Evolutionary conservation across 1,140 invertebrate genomes (phyloP), one percentile per base, ranked within the genome.

Genomic region (Leptonema lineaticorne): DNA sequence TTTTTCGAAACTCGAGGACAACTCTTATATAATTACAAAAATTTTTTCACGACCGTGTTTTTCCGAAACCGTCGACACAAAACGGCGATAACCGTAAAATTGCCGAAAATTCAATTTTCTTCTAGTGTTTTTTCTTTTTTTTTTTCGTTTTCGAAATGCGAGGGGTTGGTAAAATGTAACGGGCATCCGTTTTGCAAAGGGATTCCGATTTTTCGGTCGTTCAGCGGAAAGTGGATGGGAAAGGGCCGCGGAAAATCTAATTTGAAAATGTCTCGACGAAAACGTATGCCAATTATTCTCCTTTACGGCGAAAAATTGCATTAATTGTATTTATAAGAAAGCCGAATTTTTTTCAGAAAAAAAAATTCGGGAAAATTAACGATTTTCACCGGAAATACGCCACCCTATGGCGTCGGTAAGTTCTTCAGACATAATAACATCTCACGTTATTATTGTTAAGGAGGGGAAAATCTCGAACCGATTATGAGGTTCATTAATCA

Each of bases 71-170:
- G 50, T 9, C 24, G 20, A 24, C 22, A 26, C 50, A 24, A 53
- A 24, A 20, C 24, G 22, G 27, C 50, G 50, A 53, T 53, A 53
- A 24, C 50, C 24, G 24, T 30, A 41, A 63, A 63, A 63, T 46
- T 45, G 33, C 33, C 26, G 59, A 45, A 62, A 63, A 63, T 63
- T 33, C 14, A 63, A 63, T 63, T 63, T 28, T n/a, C 20, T 22
- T 22, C 26, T 22, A 22, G 2, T 45, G 5, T 63, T n/a, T 63
- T 26, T 63, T 63, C 45, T 41, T 24, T 22, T 26, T 2, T 14
- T 26, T 63, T 63, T 63, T 41, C 20, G 18, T 26, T 2, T 14
- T 24, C 50, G 50, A 24, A 9, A n/a, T n/a, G n/a, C n/a, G n/a
- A n/a, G n/a, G n/a, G n/a, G n/a, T n/a, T n/a, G n/a, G n/a, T n/a